Evolutionary conservation across 2,888 invertebrate species (phyloP), one percentile per base, ranked within the genome.

Genomic region (Zaprionus bogoriensis): DNA sequence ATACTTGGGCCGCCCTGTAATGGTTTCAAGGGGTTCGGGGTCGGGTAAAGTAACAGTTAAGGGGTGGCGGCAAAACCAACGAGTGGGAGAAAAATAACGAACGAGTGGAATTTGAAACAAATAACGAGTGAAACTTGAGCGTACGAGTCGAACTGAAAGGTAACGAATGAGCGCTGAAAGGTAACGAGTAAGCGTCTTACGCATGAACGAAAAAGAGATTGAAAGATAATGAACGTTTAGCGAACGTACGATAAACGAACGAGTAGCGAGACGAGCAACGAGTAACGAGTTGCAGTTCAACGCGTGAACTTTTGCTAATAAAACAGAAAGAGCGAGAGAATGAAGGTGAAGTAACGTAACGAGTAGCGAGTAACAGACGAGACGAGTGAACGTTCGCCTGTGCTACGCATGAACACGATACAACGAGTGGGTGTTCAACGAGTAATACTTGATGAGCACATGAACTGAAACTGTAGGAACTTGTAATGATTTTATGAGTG

Each of bases 211-310:
- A n/a, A n/a, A n/a, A n/a, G n/a, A n/a, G n/a, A n/a, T n/a, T n/a
- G n/a, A n/a, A n/a, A n/a, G n/a, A n/a, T n/a, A n/a, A n/a, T n/a
- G n/a, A n/a, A n/a, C n/a, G n/a, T n/a, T n/a, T n/a, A n/a, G n/a
- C n/a, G n/a, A n/a, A n/a, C 4, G 30, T 19, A 22, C 30, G 10
- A 22, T 20, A 20, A 3, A 30, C 6, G 9, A 30, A 52, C 32
- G 12, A 41, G 23, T 41, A 55, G n/a, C 30, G 41, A 55, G 28
- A 39, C 22, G 23, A 42, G 39, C 30, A 27, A 46, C 53, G 53
- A 27, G 27, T 38, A 55, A 48, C 48, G 48, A 42, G 30, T 57
- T 23, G 47, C 12, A 2, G 6, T 0, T 2, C 12, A 59, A 39
- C 44, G 44, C 28, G 28, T 36, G 22, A 36, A 22, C 23, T 32